A percentile compares a stretch with the other conserved stretches of the same genome.
These are phyloP conservation scores for Amaurobius ferox DNA, from an alignment of 2,888 invertebrate species.

Conservation along the genomic window DNA sequence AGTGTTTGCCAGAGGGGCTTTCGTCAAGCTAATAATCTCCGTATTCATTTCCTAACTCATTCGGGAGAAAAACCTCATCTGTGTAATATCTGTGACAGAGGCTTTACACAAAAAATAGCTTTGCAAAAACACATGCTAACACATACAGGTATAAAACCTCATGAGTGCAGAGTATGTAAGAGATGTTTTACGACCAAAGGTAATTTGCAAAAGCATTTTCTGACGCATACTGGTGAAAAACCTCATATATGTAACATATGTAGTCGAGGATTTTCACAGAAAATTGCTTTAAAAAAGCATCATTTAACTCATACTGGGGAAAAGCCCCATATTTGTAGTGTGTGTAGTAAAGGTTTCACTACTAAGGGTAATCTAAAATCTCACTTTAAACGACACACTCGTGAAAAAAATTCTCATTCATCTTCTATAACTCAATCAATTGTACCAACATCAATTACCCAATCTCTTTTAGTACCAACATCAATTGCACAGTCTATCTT, in stretches of 20 bases:
- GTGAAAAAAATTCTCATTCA: conserved; percentile 40
- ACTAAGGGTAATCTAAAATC: conserved; percentile 58
- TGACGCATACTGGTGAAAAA: conserved; percentile 60
- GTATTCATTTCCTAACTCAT: conserved; percentile 61
- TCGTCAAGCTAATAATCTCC: conserved; percentile 57
- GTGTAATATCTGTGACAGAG: conserved; percentile 55
- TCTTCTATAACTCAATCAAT: conserved; percentile 61
- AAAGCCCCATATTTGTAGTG: conserved; percentile 59
- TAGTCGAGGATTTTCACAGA: conserved; percentile 50
- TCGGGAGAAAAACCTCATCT: conserved; percentile 66
- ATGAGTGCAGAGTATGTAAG: conserved; percentile 64
- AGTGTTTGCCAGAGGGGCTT: conserved; percentile 58
- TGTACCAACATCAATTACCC: conserved; percentile 48
- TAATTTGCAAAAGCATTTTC: conserved; percentile 62
- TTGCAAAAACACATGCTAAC: conserved; percentile 65
- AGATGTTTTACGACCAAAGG: conserved; percentile 59
- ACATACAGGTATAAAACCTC: conserved; percentile 60
- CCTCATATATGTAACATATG: conserved; percentile 55
- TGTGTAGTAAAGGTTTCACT: conserved; percentile 59
- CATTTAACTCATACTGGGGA: conserved; percentile 63
- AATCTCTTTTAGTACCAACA: conserved; percentile 50
- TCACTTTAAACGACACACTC: conserved; percentile 54
- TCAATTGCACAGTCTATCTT: conserved; percentile 57
- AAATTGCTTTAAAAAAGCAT: conserved; percentile 54
- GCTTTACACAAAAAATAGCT: conserved; percentile 60